Conservation (phyloP, 2,113 vertebrate species). For the Ceyx margarethae region DNA sequence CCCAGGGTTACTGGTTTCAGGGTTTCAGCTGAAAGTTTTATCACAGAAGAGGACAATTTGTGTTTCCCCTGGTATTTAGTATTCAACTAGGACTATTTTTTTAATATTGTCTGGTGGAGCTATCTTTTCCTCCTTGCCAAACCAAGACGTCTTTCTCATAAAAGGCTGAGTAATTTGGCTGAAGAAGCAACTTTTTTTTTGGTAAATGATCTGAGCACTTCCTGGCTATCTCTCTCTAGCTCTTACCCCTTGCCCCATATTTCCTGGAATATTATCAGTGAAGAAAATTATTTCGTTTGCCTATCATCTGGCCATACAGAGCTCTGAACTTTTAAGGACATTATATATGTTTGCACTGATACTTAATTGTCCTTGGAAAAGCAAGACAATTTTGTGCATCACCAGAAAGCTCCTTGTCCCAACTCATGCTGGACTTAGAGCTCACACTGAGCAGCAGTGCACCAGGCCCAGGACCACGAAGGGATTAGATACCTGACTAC, state of each 20-base stretch:
- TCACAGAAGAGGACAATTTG: background rate
- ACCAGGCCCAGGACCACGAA: background rate
- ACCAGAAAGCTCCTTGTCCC: background rate
- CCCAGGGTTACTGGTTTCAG: background rate
- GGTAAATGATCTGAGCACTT: slow-evolving; percentile 7
- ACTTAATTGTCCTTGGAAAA: background rate
- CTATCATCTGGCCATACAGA: background rate
- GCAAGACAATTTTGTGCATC: background rate
- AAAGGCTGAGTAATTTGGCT: slow-evolving; percentile 39
- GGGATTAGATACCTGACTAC: background rate
- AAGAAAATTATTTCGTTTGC: background rate
- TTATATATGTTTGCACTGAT: background rate
- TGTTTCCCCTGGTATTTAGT: background rate
- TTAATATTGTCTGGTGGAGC: background rate
- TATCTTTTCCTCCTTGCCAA: slow-evolving; percentile 10
- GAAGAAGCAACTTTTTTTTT: background rate
- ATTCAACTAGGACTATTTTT: background rate
- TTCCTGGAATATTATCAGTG: slow-evolving; percentile 15
- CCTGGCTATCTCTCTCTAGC: background rate
- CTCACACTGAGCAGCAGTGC: background rate
- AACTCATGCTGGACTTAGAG: background rate
- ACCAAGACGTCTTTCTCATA: slow-evolving; percentile 21
- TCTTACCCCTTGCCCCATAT: background rate
- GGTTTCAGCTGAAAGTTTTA: background rate
- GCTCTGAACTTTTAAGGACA: background rate